Evolutionary conservation across 64 coral and sea anemone species (phyloP).

Genomic region (Pocillopora damicornis): DNA sequence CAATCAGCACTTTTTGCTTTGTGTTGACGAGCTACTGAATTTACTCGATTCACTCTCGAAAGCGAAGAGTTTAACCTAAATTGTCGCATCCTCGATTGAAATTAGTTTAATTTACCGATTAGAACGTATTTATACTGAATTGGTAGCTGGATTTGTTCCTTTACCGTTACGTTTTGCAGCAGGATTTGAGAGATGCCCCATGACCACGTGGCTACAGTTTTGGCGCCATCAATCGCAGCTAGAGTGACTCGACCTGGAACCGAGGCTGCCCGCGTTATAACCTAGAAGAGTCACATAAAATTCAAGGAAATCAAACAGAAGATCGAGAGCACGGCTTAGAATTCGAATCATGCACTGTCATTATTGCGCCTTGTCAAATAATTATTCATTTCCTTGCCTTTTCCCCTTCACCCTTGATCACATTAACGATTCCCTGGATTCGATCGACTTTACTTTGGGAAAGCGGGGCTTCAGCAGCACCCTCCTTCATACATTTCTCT

Average conservation of each 20-base stretch:
- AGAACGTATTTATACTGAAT: too few species aligned
- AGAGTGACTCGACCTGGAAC: not conserved
- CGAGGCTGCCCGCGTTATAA: not conserved
- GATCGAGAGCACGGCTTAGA: too few species aligned
- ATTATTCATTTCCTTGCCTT: not conserved
- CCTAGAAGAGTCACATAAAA: not conserved
- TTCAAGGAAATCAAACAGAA: too few species aligned
- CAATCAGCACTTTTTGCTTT: too few species aligned
- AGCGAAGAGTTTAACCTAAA: too few species aligned
- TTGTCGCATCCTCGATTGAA: too few species aligned
- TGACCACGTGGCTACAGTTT: not conserved
- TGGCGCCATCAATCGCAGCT: not conserved
- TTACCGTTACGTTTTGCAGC: constrained; percentile 14
- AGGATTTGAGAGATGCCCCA: not conserved
- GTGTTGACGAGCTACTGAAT: too few species aligned
- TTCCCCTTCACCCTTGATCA: not conserved
- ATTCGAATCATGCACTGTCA: too few species aligned
- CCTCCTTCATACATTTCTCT: not conserved
- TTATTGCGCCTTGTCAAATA: not conserved
- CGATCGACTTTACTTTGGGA: constrained; percentile 14
- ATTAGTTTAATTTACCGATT: too few species aligned
- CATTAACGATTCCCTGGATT: not conserved
- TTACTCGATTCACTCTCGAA: too few species aligned
- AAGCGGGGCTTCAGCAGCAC: not conserved
- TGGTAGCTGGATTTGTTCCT: not conserved